Conservation (phyloP, 2,113 vertebrate genomes). For the Oxyruncus cristatus region DNA sequence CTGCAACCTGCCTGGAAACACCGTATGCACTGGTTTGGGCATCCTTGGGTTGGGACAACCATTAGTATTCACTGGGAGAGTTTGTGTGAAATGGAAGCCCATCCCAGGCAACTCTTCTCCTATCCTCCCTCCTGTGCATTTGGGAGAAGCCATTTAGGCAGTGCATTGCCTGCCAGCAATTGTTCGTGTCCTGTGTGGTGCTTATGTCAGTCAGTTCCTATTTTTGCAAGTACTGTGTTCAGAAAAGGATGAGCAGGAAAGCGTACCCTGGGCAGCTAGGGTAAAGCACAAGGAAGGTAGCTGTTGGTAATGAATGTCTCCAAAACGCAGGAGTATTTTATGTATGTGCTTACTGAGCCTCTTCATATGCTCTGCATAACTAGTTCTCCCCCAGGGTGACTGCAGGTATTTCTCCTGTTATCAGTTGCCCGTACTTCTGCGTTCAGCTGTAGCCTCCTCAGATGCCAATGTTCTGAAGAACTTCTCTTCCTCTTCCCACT, state of each 20-base stretch:
- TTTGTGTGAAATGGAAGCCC: background rate
- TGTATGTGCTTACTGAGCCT: background rate
- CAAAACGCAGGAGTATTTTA: background rate
- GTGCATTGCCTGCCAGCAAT: background rate
- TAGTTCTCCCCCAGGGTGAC: background rate
- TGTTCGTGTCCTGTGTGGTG: background rate
- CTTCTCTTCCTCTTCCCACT: background rate
- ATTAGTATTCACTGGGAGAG: background rate
- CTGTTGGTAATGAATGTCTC: background rate
- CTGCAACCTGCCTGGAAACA: background rate
- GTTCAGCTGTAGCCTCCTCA: background rate
- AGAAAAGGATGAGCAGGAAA: background rate
- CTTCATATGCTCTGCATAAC: background rate
- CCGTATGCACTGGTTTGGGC: background rate
- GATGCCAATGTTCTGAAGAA: slow-evolving; percentile 1
- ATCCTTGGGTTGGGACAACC: background rate
- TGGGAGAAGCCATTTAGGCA: background rate
- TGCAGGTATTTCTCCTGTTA: background rate
- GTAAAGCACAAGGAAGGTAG: background rate
- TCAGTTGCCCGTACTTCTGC: background rate
- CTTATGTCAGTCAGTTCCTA: background rate
- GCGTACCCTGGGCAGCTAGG: background rate
- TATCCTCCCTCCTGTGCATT: accelerated
- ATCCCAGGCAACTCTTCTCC: background rate
- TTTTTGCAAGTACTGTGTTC: background rate